These are phyloP conservation scores for Athene noctua DNA, from an alignment of 2,113 vertebrate species.

Conservation along the genomic window DNA sequence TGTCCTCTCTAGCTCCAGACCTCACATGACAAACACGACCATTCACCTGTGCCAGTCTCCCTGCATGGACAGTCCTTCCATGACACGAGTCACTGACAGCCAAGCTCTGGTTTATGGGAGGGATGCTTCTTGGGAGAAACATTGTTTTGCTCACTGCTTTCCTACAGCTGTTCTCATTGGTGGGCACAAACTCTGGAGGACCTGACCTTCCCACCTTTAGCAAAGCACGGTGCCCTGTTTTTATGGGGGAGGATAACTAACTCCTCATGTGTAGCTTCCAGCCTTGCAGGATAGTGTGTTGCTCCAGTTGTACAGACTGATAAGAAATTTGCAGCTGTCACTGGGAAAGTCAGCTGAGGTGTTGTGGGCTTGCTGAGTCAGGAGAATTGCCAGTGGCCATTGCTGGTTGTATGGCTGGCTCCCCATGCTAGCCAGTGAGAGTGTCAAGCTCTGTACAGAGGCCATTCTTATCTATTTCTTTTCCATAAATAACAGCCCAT, in stretches of 20 bases:
- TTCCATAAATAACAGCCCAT: rapidly evolving
- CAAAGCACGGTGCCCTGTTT: background rate
- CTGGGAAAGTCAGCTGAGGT: background rate
- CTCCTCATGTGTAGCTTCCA: background rate
- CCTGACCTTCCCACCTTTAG: background rate
- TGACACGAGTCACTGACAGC: background rate
- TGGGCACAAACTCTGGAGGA: background rate
- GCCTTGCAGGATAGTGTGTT: background rate
- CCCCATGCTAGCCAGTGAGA: background rate
- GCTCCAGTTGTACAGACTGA: background rate
- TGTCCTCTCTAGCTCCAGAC: background rate
- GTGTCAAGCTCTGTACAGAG: background rate
- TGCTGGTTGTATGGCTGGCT: background rate
- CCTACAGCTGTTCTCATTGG: background rate
- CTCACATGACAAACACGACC: background rate
- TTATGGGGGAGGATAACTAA: background rate
- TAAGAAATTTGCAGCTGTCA: background rate
- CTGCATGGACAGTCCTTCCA: background rate
- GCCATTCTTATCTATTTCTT: background rate
- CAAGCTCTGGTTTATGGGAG: background rate
- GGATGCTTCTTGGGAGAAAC: background rate
- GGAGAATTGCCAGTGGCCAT: background rate
- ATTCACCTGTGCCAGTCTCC: background rate
- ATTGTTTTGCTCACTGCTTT: background rate
- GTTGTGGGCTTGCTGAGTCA: background rate